Evolutionary conservation across 2,113 vertebrate genomes (phyloP), one percentile per base, ranked within the genome.

Genomic region (Progne subis): DNA sequence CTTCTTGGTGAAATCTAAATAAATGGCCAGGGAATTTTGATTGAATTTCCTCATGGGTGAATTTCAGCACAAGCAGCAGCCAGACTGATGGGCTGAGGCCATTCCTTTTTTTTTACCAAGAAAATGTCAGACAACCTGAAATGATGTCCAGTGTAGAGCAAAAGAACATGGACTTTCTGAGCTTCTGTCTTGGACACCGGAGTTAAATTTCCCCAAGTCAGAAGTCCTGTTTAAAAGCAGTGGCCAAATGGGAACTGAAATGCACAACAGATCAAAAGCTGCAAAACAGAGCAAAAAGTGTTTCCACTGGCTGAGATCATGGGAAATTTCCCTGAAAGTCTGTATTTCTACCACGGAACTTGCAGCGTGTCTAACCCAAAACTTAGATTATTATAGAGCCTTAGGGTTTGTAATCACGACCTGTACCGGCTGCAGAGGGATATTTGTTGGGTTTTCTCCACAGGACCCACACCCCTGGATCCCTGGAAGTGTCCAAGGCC

Each of bases 41-140:
- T 37, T 55, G 11, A 10, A 44, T 56, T 90, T 79, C 34, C 34
- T n/a, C 25, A 9, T 0, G 2, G 23, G 8, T 31, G 32, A 93
- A 18, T 5, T 46, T 41, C 24, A 21, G 11, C 1, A 1, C 3
- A 3, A 50, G 29, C 1, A 1, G 21, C 5, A 3, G 11, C 5
- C 12, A 52, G 23, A 29, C 25, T 78, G 2, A 0, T 0, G 2
- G 41, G 26, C 12, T 65, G 60, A 61, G 18, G n/a, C 0, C 0
- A 24, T 14, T 84, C 16, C 16, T 28, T 59, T 34, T 6, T 53
- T 63, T 16, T 25, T 34, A 12, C 9, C 13, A 49, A 13, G 2
- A 11, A 60, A 77, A 37, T 9, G 65, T 81, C 68, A 77, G 46
- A 26, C 6, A 77, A 5, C 31, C 18, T 46, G 46, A 56, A 86